These are phyloP conservation scores for Hemiscyllium ocellatum DNA, from an alignment of 2,113 vertebrate genomes.

Conservation along the genomic window DNA sequence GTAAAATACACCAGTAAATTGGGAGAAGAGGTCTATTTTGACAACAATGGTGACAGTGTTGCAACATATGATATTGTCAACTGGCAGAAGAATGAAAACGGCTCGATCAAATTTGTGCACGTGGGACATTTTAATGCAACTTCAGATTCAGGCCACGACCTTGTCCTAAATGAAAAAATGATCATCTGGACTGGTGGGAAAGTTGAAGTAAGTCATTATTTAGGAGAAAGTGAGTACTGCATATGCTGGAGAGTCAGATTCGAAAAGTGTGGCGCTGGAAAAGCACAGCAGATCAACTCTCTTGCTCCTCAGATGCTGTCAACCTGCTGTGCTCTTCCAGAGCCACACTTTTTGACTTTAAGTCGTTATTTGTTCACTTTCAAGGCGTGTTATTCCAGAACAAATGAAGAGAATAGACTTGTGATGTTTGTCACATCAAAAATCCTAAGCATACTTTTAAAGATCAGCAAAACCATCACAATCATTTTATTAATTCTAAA, in stretches of 20 bases:
- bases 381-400: neutral
- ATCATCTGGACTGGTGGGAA: slow-evolving; percentile 51
- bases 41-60: slow-evolving; percentile 55
- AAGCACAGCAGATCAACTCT: too few relatives aligned
- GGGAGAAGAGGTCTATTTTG: slow-evolving; percentile 58
- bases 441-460: neutral
- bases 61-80: slow-evolving; percentile 60
- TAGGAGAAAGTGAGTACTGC: too few relatives aligned
- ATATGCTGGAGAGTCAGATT: too few relatives aligned
- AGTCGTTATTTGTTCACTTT: neutral
- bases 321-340: too few relatives aligned
- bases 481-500: neutral
- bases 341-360: neutral
- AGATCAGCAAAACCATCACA: neutral
- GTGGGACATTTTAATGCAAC: slow-evolving; percentile 51
- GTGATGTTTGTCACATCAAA: neutral
- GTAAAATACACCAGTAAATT: slow-evolving; percentile 54
- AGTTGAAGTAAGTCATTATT: neutral
- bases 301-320: too few relatives aligned
- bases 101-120: slow-evolving; percentile 43
- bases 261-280: too few relatives aligned
- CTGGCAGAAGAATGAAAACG: slow-evolving; percentile 52
- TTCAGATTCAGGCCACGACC: slow-evolving; percentile 41
- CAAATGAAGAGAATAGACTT: neutral
- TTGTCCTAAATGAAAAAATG: slow-evolving; percentile 49